phyloP scores from a whole-genome alignment of 2,888 invertebrate genomes.

The Meloe dianella region DNA sequence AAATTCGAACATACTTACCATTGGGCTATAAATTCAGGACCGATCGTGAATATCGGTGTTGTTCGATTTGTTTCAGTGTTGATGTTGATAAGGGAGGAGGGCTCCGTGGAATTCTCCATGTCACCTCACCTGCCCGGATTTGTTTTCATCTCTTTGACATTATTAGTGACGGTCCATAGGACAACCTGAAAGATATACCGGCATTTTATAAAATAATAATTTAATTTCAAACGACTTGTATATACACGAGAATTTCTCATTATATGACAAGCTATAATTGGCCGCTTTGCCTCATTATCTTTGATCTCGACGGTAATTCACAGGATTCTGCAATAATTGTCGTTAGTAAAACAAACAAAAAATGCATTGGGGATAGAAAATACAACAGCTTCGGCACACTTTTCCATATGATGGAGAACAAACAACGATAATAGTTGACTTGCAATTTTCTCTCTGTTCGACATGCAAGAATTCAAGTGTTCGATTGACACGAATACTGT shows the following conservation, averaged over 20 bases:
- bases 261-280: not conserved
- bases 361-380: too few species aligned
- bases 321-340: too few species aligned
- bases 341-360: too few species aligned
- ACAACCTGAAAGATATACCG: conserved; percentile 29
- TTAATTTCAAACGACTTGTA: not conserved
- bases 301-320: too few species aligned
- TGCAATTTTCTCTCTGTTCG: not conserved
- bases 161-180: conserved; percentile 29
- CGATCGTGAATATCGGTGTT: conserved; percentile 77
- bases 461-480: not conserved
- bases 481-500: not conserved
- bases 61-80: conserved; percentile 62
- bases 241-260: not conserved
- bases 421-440: not conserved
- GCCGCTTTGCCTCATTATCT: not conserved
- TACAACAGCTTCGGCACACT: too few species aligned
- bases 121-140: conserved; percentile 42
- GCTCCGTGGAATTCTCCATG: conserved; percentile 54
- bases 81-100: conserved; percentile 31
- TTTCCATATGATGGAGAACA: not conserved
- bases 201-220: not conserved
- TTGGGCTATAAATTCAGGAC: conserved; percentile 77
- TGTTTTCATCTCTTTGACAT: conserved; percentile 44
- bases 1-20: conserved; percentile 66